Evolutionary conservation across 2,113 vertebrate genomes (phyloP).

Genomic region (Bubo scandiacus): DNA sequence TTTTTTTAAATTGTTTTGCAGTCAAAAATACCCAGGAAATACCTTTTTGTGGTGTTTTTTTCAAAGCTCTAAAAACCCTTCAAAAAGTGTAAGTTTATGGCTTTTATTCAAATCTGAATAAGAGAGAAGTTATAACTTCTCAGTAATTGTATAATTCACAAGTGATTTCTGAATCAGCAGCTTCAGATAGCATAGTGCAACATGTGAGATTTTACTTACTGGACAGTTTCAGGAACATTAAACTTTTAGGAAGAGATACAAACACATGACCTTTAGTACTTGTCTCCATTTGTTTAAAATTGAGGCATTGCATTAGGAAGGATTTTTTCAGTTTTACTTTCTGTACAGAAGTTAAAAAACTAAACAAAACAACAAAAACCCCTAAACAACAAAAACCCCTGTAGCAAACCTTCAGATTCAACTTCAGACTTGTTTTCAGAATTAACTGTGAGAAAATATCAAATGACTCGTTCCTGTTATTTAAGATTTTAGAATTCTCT

Average conservation of each 20-base stretch:
- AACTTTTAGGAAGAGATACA: neutral
- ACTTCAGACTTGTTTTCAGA: neutral
- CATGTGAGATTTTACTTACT: neutral
- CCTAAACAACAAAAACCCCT: fast-evolving
- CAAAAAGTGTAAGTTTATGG: neutral
- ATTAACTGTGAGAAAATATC: neutral
- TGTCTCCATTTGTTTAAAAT: neutral
- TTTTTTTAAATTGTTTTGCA: neutral
- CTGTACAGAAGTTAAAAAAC: neutral
- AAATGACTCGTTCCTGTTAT: neutral
- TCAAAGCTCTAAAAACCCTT: neutral
- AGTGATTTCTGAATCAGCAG: neutral
- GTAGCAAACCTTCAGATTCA: neutral
- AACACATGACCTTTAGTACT: neutral
- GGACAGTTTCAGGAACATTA: neutral
- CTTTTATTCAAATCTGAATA: neutral
- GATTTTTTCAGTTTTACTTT: neutral
- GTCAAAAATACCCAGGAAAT: neutral
- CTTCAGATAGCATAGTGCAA: neutral
- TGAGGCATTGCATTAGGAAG: neutral
- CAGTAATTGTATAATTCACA: neutral
- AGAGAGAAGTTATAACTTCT: neutral
- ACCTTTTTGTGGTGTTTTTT: neutral
- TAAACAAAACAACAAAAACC: neutral
- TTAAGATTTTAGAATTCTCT: neutral